Percentiles rank a stretch among this genome's conserved stretches.
These are phyloP conservation scores for Ormyrus labotus DNA, from an alignment of 2,888 invertebrate genomes.

Conservation along the genomic window DNA sequence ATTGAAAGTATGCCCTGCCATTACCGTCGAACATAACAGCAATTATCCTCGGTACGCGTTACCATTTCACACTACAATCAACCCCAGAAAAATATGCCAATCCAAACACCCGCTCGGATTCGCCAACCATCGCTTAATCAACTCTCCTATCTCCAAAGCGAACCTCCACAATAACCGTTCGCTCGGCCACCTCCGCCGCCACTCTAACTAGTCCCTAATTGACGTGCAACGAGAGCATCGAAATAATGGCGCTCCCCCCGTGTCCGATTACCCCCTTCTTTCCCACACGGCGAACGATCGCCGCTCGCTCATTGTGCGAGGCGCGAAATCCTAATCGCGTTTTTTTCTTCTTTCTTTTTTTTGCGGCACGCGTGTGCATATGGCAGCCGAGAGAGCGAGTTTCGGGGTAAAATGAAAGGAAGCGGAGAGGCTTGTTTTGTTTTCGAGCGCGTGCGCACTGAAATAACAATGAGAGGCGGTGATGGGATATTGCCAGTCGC, in stretches of 20 bases:
- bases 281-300: neutral
- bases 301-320: neutral
- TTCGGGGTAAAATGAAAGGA: conserved; percentile 26
- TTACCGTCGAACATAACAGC: too few relatives aligned
- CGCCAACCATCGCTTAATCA: too few relatives aligned
- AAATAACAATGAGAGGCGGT: neutral
- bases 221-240: conserved; percentile 43
- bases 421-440: neutral
- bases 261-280: conserved; percentile 23
- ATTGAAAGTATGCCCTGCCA: too few relatives aligned
- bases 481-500: neutral
- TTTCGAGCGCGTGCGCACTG: conserved; percentile 21
- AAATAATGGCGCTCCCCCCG: conserved; percentile 4
- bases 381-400: neutral
- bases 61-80: too few relatives aligned
- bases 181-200: neutral
- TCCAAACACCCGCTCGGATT: too few relatives aligned
- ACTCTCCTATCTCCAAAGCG: too few relatives aligned
- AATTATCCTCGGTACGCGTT: too few relatives aligned
- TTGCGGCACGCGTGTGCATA: conserved; percentile 5
- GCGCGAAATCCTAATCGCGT: conserved; percentile 42
- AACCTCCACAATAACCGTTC: neutral
- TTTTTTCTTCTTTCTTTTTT: conserved; percentile 4
- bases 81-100: too few relatives aligned
- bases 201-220: conserved; percentile 7